A percentile compares a stretch with the other conserved stretches of the same genome.
These are phyloP conservation scores for Gallinago stenura DNA, from an alignment of 2,797 vertebrate genomes.

Conservation along the genomic window DNA sequence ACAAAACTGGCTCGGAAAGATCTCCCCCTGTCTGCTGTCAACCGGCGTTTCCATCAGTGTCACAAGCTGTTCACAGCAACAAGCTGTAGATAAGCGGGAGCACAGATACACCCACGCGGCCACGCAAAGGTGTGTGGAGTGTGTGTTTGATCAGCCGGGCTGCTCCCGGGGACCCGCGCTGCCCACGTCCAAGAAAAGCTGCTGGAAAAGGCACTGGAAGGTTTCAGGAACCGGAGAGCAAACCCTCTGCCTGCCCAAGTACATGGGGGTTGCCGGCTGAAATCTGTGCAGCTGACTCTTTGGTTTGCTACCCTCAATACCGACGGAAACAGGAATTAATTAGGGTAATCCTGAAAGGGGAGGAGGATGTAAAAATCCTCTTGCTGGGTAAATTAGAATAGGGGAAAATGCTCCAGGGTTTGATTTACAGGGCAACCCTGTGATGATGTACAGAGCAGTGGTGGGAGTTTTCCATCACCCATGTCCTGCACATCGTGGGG, in stretches of 20 bases:
- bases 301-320: neutral
- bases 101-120: neutral
- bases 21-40: neutral
- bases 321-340: neutral
- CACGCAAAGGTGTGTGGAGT: neutral
- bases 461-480: neutral
- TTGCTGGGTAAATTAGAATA: neutral
- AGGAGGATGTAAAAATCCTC: neutral
- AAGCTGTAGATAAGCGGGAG: neutral
- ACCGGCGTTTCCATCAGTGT: neutral
- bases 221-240: neutral
- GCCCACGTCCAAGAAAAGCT: neutral
- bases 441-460: accelerated
- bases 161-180: neutral
- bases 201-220: neutral
- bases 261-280: neutral
- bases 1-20: neutral
- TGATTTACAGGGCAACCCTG: neutral
- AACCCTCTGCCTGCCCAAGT: accelerated
- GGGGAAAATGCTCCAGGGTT: neutral
- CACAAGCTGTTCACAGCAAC: neutral
- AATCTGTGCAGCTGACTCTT: neutral
- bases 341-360: neutral
- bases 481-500: accelerated
- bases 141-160: accelerated